phyloP scores from a whole-genome alignment of 2,113 vertebrate species.

The Orycteropus afer region DNA sequence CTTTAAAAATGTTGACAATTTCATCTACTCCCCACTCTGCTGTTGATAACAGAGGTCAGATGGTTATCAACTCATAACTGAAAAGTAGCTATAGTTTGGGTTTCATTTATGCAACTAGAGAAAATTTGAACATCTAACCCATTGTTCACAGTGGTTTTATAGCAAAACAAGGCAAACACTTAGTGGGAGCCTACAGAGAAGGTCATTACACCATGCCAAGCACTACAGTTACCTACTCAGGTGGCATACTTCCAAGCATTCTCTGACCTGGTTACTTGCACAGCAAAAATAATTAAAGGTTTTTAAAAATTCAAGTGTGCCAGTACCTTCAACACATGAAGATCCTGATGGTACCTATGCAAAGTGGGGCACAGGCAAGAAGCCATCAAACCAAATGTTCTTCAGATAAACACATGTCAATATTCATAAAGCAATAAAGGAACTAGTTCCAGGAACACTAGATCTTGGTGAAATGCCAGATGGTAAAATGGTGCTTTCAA shows the following conservation, averaged over 20 bases:
- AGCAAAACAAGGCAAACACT: slow-evolving; percentile 25
- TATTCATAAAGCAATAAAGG: slow-evolving; percentile 62
- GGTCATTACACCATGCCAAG: background rate
- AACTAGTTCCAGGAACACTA: slow-evolving; percentile 27
- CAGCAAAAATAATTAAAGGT: background rate
- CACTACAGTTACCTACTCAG: background rate
- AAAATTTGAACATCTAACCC: background rate
- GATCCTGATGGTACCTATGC: background rate
- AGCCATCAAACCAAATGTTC: slow-evolving; percentile 51
- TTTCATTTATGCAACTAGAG: background rate
- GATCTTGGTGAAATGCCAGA: slow-evolving; percentile 57
- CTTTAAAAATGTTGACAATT: slow-evolving; percentile 29
- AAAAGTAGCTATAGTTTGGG: background rate
- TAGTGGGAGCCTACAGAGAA: background rate
- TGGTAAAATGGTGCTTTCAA: slow-evolving; percentile 58
- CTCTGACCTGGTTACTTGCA: background rate
- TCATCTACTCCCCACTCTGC: background rate
- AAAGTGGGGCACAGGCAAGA: background rate
- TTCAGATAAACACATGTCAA: slow-evolving; percentile 41
- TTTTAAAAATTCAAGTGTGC: slow-evolving; percentile 7
- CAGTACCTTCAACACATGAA: background rate
- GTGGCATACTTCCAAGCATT: background rate
- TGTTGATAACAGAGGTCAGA: background rate
- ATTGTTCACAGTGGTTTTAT: slow-evolving; percentile 14
- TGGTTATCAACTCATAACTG: background rate